Evolutionary conservation across 35 echinoderm and acorn worm species (phyloP).

Genomic region (Antedon bifida): DNA sequence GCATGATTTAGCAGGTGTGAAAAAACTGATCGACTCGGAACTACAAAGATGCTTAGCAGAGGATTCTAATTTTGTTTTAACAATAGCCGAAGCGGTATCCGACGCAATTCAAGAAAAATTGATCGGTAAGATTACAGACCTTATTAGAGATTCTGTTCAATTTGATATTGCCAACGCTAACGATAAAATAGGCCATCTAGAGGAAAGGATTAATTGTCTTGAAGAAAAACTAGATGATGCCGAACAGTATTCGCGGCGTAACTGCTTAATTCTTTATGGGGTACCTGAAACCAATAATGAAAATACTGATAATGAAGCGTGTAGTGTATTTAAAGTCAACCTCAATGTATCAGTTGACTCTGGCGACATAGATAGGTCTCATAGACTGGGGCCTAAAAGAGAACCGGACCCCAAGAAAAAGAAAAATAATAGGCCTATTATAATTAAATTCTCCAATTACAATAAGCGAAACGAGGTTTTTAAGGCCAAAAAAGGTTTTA

Average conservation of each 20-base stretch:
- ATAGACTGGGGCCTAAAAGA: neutral
- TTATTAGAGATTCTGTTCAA: neutral
- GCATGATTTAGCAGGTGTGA: no score
- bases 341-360: neutral
- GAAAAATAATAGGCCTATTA: neutral
- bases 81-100: neutral
- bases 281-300: no score
- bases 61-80: neutral
- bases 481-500: no score
- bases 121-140: neutral
- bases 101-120: neutral
- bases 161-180: neutral
- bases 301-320: neutral
- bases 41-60: neutral
- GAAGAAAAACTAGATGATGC: no score
- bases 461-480: neutral
- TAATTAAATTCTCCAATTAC: neutral
- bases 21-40: neutral
- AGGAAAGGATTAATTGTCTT: no score
- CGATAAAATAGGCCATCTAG: neutral
- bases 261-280: no score
- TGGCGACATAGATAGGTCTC: neutral
- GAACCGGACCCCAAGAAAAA: neutral
- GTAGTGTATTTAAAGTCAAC: neutral
- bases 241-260: no score